These are phyloP conservation scores for Varecia variegata DNA, from an alignment of 2,797 vertebrate species.

Conservation along the genomic window DNA sequence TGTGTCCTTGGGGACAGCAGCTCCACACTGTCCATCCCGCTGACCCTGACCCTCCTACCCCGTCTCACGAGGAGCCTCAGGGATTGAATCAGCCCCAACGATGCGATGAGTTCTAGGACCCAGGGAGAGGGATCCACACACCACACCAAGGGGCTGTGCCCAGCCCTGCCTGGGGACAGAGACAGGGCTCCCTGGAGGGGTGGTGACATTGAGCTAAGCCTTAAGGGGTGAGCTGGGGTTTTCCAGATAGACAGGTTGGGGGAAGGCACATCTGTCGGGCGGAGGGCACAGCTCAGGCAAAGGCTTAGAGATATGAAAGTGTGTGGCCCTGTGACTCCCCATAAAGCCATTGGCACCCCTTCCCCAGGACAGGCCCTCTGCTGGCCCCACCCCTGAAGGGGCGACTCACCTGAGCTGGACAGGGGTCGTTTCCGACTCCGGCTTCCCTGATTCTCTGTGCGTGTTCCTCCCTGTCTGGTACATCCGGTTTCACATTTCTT, in stretches of 20 bases:
- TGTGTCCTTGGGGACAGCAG: fast-evolving
- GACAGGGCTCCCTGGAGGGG: not conserved
- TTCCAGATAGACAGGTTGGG: not conserved
- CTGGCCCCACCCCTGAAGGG: not conserved
- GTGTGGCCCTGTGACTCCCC: not conserved
- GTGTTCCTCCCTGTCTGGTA: not conserved
- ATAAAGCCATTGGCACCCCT: not conserved
- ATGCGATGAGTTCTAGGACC: not conserved
- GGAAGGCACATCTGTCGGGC: not conserved
- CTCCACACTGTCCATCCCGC: not conserved
- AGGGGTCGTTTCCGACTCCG: not conserved
- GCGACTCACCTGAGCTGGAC: not conserved
- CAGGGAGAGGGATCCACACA: not conserved
- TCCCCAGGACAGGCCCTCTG: not conserved
- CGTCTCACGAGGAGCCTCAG: not conserved
- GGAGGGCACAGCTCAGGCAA: not conserved
- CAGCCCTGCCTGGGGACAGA: not conserved
- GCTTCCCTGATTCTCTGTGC: not conserved
- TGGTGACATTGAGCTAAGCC: not conserved
- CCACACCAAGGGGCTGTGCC: not conserved
- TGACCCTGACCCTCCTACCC: not conserved
- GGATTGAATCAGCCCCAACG: too few species aligned
- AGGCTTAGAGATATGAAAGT: not conserved
- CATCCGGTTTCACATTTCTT: not conserved
- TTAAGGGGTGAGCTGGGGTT: not conserved